Evolutionary conservation across 2,888 invertebrate genomes (phyloP), one percentile per base, ranked within the genome.

Genomic region (Apocheima hispidaria): DNA sequence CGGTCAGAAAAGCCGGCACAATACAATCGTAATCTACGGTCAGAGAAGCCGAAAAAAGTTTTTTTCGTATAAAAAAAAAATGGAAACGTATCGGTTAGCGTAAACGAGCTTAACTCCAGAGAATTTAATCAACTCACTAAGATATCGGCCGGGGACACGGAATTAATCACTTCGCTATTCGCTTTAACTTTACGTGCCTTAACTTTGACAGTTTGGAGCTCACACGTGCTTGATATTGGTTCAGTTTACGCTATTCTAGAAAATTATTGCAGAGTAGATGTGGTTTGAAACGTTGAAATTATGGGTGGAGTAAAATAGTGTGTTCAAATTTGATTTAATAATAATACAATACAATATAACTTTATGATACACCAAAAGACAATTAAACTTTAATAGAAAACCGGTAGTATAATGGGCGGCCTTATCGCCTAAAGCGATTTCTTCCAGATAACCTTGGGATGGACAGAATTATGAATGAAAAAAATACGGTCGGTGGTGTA

Each of bases 81-180:
- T n/a, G 21, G 44, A 20, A 36, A 43, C 56, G 52, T 52, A 36
- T 55, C 54, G 50, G 10, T 21, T 9, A 10, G 4, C 7, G 9
- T 23, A 40, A 59, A 30, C 12, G 16, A 28, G 69, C 70, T 23
- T 33, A 48, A 54, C 70, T 71, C 56, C 52, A 63, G 70, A 85
- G 87, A 90, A 90, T 89, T 89, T 90, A 89, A 90, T 90, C 87
- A 89, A 87, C 79, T 79, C 74, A 68, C 86, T 80, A 81, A 87
- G 86, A 86, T 87, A 87, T 86, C 81, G 85, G 82, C 79, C 69
- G 72, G 79, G 83, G 81, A 76, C 80, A 73, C 72, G 62, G 73
- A 78, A 83, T 83, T 84, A 84, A 82, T 84, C 82, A 81, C 79
- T 82, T 75, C 70, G 78, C 74, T 75, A 72, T 70, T 69, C 63